Evolutionary conservation across 1,140 invertebrate genomes (phyloP).

Genomic region (Harpegnathos saltator): DNA sequence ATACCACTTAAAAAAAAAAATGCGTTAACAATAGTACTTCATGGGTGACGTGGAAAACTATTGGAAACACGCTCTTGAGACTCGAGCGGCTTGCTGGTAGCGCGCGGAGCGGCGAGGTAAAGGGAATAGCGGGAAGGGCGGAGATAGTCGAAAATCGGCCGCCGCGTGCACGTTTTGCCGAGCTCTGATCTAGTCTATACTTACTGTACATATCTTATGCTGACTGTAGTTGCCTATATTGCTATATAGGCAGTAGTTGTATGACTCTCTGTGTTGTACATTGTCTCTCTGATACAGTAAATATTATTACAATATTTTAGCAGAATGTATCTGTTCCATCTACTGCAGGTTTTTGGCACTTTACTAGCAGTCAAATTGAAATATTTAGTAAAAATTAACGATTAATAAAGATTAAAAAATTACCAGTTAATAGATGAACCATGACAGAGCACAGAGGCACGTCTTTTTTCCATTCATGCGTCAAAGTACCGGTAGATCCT

Average conservation of each 20-base stretch:
- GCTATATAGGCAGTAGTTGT: background rate
- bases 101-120: too few species aligned
- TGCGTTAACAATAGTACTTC: too few species aligned
- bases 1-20: too few species aligned
- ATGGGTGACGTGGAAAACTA: too few species aligned
- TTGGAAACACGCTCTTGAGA: too few species aligned
- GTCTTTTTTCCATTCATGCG: conserved; percentile 87
- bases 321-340: background rate
- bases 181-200: too few species aligned
- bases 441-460: conserved; percentile 82
- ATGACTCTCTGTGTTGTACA: background rate
- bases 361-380: background rate
- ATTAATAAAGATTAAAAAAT: too few species aligned
- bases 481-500: conserved; percentile 89
- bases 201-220: background rate
- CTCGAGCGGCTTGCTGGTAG: too few species aligned
- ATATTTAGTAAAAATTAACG: background rate
- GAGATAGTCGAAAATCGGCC: too few species aligned
- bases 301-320: too few species aligned
- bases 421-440: conserved; percentile 13
- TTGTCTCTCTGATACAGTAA: background rate
- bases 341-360: background rate
- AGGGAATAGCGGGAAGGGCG: too few species aligned
- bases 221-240: background rate
- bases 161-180: too few species aligned